These are phyloP conservation scores for Drosophila anomelani DNA, from an alignment of 2,888 invertebrate genomes.

Conservation along the genomic window DNA sequence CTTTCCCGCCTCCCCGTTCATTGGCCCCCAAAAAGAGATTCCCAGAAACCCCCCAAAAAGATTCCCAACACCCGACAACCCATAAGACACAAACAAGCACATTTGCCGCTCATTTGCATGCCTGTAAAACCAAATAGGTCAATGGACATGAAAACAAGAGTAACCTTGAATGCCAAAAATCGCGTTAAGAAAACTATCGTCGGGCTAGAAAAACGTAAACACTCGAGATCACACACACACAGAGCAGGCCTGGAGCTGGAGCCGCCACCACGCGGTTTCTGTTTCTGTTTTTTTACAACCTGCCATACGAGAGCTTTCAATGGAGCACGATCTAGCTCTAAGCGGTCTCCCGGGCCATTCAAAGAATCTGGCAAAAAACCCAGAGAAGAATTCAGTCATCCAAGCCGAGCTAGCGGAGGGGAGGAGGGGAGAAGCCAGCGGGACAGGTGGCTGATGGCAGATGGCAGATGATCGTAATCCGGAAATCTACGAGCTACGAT, in stretches of 20 bases:
- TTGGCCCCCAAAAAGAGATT: not conserved
- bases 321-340: constrained; percentile 20
- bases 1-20: not conserved
- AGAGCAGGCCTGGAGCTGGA: constrained; percentile 10
- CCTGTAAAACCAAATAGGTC: constrained; percentile 75
- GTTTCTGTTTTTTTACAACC: constrained; percentile 32
- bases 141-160: constrained; percentile 79
- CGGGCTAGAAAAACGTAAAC: constrained; percentile 68
- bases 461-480: constrained; percentile 50
- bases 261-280: constrained; percentile 39
- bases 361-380: constrained; percentile 74
- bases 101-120: constrained; percentile 57
- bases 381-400: constrained; percentile 67
- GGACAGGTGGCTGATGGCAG: not conserved
- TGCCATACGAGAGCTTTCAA: constrained; percentile 37
- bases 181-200: constrained; percentile 43
- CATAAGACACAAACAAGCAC: constrained; percentile 4
- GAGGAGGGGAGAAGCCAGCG: not conserved
- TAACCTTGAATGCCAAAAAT: constrained; percentile 73
- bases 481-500: constrained; percentile 64
- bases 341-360: constrained; percentile 51
- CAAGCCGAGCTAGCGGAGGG: not conserved
- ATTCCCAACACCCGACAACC: not conserved
- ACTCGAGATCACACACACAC: constrained; percentile 39
- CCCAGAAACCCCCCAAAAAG: not conserved